These are phyloP conservation scores for Polyommatus iphigenia DNA, from an alignment of 2,888 invertebrate genomes.

Conservation along the genomic window DNA sequence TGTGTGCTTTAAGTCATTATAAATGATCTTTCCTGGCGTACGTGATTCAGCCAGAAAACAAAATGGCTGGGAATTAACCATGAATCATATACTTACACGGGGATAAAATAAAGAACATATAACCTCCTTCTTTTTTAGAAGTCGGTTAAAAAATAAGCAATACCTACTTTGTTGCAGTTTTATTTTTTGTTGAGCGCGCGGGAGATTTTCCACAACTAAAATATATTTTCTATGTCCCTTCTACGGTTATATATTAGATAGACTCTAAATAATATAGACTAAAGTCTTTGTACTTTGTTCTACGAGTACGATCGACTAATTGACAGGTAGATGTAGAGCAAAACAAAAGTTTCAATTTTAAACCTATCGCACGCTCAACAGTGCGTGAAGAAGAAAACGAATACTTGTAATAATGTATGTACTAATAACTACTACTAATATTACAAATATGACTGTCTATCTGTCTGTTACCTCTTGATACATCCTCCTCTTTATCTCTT, in stretches of 20 bases:
- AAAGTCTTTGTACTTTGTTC: not conserved
- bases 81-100: no score
- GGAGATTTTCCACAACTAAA: no score
- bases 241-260: no score
- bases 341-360: constrained; percentile 66
- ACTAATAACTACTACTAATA: not conserved
- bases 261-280: not conserved
- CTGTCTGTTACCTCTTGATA: not conserved
- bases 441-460: not conserved
- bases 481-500: not conserved
- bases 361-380: constrained; percentile 56
- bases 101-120: no score
- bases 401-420: constrained; percentile 15
- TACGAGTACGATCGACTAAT: not conserved
- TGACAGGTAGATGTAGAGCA: constrained; percentile 37
- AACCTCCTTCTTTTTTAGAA: no score
- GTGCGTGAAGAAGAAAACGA: constrained; percentile 53
- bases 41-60: not conserved
- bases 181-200: no score
- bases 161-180: no score
- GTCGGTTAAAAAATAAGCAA: no score
- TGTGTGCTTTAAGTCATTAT: not conserved
- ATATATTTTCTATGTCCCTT: no score
- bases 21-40: not conserved
- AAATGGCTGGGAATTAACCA: not conserved